Evolutionary conservation across 2,797 vertebrate genomes (phyloP), one percentile per base, ranked within the genome.

Genomic region (Gallirallus australis): DNA sequence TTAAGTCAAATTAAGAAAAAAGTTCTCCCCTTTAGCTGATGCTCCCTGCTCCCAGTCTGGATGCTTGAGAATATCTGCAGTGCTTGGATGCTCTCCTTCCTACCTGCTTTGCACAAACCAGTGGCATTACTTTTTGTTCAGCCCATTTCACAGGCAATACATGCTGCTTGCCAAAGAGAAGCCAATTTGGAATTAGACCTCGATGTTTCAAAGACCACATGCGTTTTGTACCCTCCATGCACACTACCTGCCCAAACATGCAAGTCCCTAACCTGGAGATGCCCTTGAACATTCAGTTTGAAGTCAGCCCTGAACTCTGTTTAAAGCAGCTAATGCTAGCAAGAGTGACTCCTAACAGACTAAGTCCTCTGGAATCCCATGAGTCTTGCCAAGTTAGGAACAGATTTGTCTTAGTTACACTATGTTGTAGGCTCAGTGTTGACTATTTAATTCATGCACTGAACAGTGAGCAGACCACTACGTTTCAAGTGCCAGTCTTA

Each of bases 101-200:
- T 33, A 66, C 40, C 47, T 40, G 27, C 61, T 53, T 54, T 53
- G 78, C 72, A 65, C 39, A n/a, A 45, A 25, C 33, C 59, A 60
- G 57, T 9, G 73, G 25, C 42, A 81, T 53, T 35, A n/a, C 50
- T 23, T 82, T 77, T 80, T 75, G 53, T 82, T 65, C 56, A 39
- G 45, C 59, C 45, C 76, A 30, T 52, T 64, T 88, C 83, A 83
- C 16, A 20, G 91, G 93, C 93, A 94, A 94, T 17, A 91, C 91
- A 90, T 88, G 94, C 94, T 94, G 75, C 86, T 94, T 90, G 86
- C 95, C 87, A 71, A 72, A 87, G 73, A 84, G 54, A 84, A 73
- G 31, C 15, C 78, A 68, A 3, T 66, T 57, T 13, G 3, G 54
- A 79, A 79, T 40, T 12, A 63, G 76, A 83, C 30, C 52, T 65